These are phyloP conservation scores for Tringa solitaria DNA, from an alignment of 2,113 vertebrate genomes.

Conservation along the genomic window DNA sequence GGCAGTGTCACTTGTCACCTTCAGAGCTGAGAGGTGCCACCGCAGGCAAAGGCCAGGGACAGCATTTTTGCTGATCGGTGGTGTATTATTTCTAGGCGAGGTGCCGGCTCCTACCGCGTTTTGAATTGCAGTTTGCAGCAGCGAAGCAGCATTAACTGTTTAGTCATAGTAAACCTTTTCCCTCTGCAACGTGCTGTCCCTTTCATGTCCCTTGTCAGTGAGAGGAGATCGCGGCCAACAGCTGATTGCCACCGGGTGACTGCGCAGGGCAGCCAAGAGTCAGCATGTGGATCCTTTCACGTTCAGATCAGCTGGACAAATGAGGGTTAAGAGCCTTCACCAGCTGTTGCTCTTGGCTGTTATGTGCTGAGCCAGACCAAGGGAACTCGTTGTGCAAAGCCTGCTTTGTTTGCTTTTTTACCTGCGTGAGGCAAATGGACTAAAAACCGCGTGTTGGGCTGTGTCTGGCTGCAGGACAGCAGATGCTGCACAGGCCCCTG, in stretches of 20 bases:
- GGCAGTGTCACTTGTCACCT: neutral
- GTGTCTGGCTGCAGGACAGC: neutral
- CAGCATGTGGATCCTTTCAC: neutral
- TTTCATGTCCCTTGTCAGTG: neutral
- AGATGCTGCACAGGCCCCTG: neutral
- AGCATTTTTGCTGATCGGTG: neutral
- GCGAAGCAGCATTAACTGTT: neutral
- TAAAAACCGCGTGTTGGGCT: neutral
- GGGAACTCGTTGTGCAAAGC: neutral
- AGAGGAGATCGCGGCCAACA: neutral
- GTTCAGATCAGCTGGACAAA: neutral
- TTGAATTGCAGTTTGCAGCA: neutral
- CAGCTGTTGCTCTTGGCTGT: conserved; percentile 8
- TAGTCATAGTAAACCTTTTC: neutral
- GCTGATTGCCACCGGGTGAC: neutral
- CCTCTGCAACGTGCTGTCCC: neutral
- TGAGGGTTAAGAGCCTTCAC: neutral
- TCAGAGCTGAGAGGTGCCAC: neutral
- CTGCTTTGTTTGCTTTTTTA: neutral
- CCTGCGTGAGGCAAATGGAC: neutral
- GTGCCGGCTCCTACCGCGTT: neutral
- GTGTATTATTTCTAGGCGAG: neutral
- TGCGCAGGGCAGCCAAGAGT: neutral
- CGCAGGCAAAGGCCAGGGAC: neutral
- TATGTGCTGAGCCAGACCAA: neutral